Evolutionary conservation across 2,797 vertebrate genomes (phyloP).

Genomic region (Falco rusticolus): DNA sequence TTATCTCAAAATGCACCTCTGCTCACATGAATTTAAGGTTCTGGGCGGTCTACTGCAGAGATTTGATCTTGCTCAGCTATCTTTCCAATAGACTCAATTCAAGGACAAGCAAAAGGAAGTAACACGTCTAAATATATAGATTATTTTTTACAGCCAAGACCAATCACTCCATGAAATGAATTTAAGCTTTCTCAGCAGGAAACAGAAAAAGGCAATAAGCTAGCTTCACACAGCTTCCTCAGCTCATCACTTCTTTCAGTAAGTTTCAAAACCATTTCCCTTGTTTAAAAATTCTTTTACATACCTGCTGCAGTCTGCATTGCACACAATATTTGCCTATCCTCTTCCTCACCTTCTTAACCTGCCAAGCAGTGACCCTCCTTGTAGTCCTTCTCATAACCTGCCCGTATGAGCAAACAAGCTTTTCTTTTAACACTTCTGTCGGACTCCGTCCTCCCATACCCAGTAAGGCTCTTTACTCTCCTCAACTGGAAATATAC

Average conservation of each 20-base stretch:
- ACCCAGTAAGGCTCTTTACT: background rate
- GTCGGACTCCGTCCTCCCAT: background rate
- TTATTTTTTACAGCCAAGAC: background rate
- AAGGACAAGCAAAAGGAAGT: background rate
- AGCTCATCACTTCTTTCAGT: background rate
- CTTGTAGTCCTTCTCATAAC: background rate
- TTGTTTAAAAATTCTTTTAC: background rate
- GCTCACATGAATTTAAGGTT: background rate
- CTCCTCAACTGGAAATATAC: background rate
- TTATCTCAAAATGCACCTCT: conserved; percentile 40
- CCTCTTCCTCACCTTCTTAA: background rate
- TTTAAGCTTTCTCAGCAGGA: background rate
- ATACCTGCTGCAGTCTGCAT: background rate
- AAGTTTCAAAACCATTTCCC: background rate
- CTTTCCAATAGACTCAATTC: background rate
- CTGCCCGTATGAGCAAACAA: background rate
- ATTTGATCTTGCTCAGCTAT: background rate
- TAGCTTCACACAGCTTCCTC: background rate
- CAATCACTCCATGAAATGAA: background rate
- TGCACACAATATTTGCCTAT: background rate
- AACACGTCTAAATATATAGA: background rate
- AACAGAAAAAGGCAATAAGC: background rate
- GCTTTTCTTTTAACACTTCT: background rate
- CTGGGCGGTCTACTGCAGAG: background rate
- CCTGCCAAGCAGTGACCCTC: background rate